These are phyloP conservation scores for Cossypha polioptera DNA, from an alignment of 2,797 vertebrate species.

Conservation along the genomic window DNA sequence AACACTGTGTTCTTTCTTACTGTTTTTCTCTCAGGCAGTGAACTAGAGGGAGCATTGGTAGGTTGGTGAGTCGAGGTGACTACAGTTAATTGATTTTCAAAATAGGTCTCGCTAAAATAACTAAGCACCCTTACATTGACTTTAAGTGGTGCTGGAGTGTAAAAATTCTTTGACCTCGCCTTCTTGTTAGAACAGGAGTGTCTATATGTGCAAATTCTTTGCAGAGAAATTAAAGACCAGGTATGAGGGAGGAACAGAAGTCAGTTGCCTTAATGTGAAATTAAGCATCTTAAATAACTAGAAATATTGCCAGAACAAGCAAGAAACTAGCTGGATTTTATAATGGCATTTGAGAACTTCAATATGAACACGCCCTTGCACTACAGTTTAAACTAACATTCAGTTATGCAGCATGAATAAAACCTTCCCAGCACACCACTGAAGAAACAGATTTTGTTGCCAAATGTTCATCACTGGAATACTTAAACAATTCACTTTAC, in stretches of 20 bases:
- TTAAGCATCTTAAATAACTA: not conserved
- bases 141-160: not conserved
- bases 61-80: not conserved
- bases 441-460: not conserved
- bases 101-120: not conserved
- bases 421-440: not conserved
- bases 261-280: not conserved
- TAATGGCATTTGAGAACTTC: not conserved
- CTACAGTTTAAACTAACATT: not conserved
- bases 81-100: not conserved
- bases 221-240: not conserved
- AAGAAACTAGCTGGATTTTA: not conserved
- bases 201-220: not conserved
- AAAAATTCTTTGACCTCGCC: not conserved
- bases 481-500: not conserved
- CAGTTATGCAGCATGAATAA: not conserved
- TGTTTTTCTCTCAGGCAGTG: not conserved
- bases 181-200: not conserved
- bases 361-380: not conserved
- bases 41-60: not conserved
- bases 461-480: not conserved
- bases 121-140: not conserved
- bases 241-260: not conserved
- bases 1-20: not conserved
- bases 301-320: not conserved